Base-by-base conservation (phyloP, 2,797 vertebrate genomes). In the Clamator glandarius region DNA sequence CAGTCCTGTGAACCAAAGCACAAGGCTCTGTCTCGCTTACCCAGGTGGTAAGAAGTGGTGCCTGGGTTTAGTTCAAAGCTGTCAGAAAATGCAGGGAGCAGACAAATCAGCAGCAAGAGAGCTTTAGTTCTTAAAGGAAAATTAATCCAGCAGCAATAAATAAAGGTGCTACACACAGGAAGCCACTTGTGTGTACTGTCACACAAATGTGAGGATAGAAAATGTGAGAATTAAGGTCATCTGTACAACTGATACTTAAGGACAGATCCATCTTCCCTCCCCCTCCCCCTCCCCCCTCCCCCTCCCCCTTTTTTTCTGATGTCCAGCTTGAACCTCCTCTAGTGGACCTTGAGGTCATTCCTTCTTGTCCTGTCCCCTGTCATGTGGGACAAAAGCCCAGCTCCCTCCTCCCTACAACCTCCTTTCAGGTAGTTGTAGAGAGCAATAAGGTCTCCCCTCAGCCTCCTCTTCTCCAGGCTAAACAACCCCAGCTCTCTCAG, bases 71-170 rank as follows among this genome's bases (percentile, higher is more conserved):
- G 48, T 84, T 89, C 57, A 83, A 87, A 94, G 67, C 52, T 64
- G 19, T 74, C 74, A 57, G 73, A 89, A 85, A 95, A 74, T n/a
- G 4, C 44, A 91, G 41, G 92, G 46, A 91, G 19, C 57, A 90
- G 44, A 69, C 48, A 48, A 84, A 55, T 24, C 48, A 89, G 35
- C 31, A 59, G 59, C 58, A 64, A 83, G 28, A 83, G 36, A 67
- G 59, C 35, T 89, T 80, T 77, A 79, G 77, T 92, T 92, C 87
- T 85, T 66, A 66, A 74, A 81, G 69, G 41, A 75, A 89, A 87
- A 85, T 51, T 1, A 87, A 89, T 89, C 72, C 72, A 77, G 67
- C 44, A 73, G 76, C 69, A 79, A 36, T 84, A 94, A 75, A 75
- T 69, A 76, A 86, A 81, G 44, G 33, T 88, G 29, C 59, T 61